Percentiles rank a stretch among this genome's conserved stretches.
Conservation (phyloP, 30 jellyfish, hydroid and myxozoan species). For the Chrysaora quinquecirrha region DNA sequence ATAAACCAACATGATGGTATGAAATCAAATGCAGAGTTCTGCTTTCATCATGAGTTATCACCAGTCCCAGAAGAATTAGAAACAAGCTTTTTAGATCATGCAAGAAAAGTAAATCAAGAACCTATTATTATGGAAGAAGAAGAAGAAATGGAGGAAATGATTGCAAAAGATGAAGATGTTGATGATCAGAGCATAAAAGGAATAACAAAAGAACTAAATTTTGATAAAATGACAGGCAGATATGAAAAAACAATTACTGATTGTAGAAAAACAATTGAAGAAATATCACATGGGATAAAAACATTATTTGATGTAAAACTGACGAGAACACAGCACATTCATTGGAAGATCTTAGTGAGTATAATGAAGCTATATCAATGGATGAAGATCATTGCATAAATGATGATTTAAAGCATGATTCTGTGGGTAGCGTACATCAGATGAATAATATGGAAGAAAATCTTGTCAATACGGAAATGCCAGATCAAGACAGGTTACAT, state of each 20-base stretch:
- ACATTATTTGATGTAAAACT: neutral
- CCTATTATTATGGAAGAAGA: conserved; percentile 17
- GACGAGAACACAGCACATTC: neutral
- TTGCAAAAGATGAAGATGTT: conserved; percentile 21
- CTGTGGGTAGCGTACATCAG: too few relatives aligned
- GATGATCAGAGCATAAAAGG: neutral
- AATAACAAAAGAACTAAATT: neutral
- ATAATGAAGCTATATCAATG: neutral
- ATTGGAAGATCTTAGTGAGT: neutral
- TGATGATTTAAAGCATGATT: too few relatives aligned
- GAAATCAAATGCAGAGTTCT: conserved; percentile 33
- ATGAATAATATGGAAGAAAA: too few relatives aligned
- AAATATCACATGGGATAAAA: neutral
- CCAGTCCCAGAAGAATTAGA: conserved; percentile 77
- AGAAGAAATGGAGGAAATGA: conserved; percentile 14
- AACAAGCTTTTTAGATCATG: conserved; percentile 50
- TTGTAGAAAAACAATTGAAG: neutral
- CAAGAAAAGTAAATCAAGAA: conserved; percentile 28
- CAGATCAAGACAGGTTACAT: too few relatives aligned
- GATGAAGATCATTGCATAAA: too few relatives aligned
- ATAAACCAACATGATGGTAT: conserved; percentile 45
- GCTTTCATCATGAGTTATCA: conserved; percentile 65
- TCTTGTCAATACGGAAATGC: too few relatives aligned
- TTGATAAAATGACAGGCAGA: neutral
- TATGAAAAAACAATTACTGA: neutral